Evolutionary conservation across 2,797 vertebrate genomes (phyloP), one percentile per base, ranked within the genome.

Genomic region (Thaleichthys pacificus): DNA sequence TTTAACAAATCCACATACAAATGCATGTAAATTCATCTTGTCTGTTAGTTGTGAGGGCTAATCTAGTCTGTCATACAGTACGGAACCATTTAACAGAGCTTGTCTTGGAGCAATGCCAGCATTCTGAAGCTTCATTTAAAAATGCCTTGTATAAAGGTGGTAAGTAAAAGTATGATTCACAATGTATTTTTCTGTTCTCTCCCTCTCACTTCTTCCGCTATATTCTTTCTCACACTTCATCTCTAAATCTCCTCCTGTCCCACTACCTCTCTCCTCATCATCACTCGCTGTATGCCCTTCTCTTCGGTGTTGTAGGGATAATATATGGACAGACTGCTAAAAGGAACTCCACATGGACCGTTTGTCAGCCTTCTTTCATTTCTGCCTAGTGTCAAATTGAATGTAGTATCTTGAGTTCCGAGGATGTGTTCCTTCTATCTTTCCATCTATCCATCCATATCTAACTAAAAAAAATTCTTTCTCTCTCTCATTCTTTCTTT

Each of bases 311-410:
- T 92, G 89, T 91, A 91, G 90, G 90, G 90, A 89, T 92, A 91
- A 91, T 89, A 91, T 89, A 89, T 90, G 91, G 91, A 92, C 88
- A 91, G 88, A 89, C 89, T 91, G 89, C 87, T 91, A 90, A 92
- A 87, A 89, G 87, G 88, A 93, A 89, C 89, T 87, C 85, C 91
- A 89, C 83, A 88, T 84, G 92, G 91, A 89, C 89, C 87, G 71
- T 92, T 90, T 92, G 93, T 90, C 89, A 93, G 91, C 93, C 91
- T 94, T 93, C 88, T 92, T 89, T 92, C 89, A 94, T 95, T 93
- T 95, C 93, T 96, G 95, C 95, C 96, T 97, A 94, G 95, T 94
- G 94, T 96, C 94, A 95, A 90, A 95, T 93, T 97, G 97, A 99
- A 98, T 99, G 97, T 98, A 98, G 91, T 95, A 90, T 95, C 93